phyloP scores from a whole-genome alignment of 2,888 invertebrate genomes.

The Cyclophora albipunctata region DNA sequence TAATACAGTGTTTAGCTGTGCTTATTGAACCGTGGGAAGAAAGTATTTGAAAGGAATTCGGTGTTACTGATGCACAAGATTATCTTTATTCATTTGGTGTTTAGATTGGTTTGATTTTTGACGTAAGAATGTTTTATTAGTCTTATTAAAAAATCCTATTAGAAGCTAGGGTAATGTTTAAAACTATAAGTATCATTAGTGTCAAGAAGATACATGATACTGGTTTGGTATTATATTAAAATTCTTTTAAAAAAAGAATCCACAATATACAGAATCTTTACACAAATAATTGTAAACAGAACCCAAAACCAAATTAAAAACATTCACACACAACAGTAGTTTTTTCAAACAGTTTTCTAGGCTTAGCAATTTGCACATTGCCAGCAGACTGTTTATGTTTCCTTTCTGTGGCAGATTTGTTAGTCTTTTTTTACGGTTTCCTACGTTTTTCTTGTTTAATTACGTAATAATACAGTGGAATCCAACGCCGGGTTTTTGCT shows the following conservation, averaged over 20 bases:
- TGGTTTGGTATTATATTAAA: no score
- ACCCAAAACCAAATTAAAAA: conserved; percentile 3
- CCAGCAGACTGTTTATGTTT: conserved; percentile 54
- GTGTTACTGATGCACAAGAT: no score
- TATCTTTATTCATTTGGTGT: no score
- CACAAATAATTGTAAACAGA: not conserved
- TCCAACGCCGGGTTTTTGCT: conserved; percentile 20
- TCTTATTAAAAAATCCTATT: no score
- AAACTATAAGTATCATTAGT: no score
- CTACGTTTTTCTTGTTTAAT: conserved; percentile 45
- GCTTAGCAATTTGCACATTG: conserved; percentile 52
- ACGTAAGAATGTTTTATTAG: no score
- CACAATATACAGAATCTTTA: no score
- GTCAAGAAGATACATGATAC: no score
- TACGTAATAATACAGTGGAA: conserved; percentile 46
- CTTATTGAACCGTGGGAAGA: not conserved
- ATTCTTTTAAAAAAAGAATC: no score
- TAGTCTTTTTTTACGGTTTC: conserved; percentile 39
- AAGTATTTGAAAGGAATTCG: no score
- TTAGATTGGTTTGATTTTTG: no score
- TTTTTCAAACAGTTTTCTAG: conserved; percentile 44
- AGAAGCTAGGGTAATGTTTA: no score
- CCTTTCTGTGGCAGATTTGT: conserved; percentile 61
- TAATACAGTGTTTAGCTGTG: not conserved
- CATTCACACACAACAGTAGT: conserved; percentile 19